Evolutionary conservation across 2,113 vertebrate species (phyloP), one percentile per base, ranked within the genome.

Genomic region (Gulo gulo): DNA sequence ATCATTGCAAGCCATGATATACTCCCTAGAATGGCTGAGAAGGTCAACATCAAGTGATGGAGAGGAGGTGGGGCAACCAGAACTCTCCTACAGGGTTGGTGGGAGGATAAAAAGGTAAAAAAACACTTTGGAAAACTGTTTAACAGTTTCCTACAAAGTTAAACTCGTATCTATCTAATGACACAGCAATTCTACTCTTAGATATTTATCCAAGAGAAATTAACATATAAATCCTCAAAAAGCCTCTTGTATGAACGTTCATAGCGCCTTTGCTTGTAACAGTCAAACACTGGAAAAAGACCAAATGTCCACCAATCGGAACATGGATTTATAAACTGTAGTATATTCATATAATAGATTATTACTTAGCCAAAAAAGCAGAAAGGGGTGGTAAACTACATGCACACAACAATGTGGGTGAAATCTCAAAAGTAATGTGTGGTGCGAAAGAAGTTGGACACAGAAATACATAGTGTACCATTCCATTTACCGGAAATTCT

Each of bases 401-500:
- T 73, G 13, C 3, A 59, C 11, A 7, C 50, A 39, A 69, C n/a
- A 65, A 31, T 31, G 26, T 2, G 7, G 24, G 65, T 26, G 69
- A 79, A 79, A 63, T 84, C 61, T 88, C 42, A 50, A 69, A 96
- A 89, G 67, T 26, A 63, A 31, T 61, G 81, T 57, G 31, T 52
- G 12, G 47, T 4, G 47, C 14, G 47, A 50, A 50, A 50, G 47
- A 50, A 50, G 47, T 79, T 42, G 84, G 79, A 52, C 31, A 26
- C 31, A 67, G 61, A 94, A 95, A 80, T 39, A 76, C 69, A 88
- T 39, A 42, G 26, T 42, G 67, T 89, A 95, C 5, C 29, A 14
- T 95, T 95, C 67, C 47, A 47, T 76, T 69, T 86, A 65, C 29
- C 47, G 71, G 67, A 86, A 94, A 96, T 87, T 92, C 86, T 76